phyloP scores from a whole-genome alignment of 1,140 invertebrate genomes.

The Aporrectodea caliginosa region DNA sequence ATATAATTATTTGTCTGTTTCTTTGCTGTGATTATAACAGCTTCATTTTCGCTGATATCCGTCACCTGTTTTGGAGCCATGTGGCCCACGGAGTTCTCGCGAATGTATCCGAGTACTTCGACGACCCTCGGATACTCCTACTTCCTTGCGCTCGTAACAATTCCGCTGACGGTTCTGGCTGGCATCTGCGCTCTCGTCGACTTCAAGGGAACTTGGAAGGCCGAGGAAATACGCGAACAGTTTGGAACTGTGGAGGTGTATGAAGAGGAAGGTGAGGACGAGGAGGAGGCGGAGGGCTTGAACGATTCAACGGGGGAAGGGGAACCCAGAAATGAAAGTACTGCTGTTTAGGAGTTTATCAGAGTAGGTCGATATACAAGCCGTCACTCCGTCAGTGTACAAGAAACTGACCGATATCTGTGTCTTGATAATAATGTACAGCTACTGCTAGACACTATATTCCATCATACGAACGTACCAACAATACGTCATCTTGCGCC shows the following conservation, averaged over 20 bases:
- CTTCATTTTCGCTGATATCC: background rate
- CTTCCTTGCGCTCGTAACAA: conserved; percentile 15
- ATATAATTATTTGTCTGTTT: too few relatives aligned
- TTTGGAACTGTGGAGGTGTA: background rate
- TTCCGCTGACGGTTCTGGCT: conserved; percentile 17
- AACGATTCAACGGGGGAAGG: too few relatives aligned
- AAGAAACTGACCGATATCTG: too few relatives aligned
- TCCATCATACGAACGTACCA: too few relatives aligned
- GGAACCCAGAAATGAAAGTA: too few relatives aligned
- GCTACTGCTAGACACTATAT: too few relatives aligned
- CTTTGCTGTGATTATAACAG: too few relatives aligned
- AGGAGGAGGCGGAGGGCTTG: background rate
- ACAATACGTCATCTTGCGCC: too few relatives aligned
- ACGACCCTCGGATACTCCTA: conserved; percentile 19
- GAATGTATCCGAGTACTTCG: background rate
- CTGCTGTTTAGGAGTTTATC: too few relatives aligned
- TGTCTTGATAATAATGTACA: too few relatives aligned
- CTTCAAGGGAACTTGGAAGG: conserved; percentile 11
- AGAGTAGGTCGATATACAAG: too few relatives aligned
- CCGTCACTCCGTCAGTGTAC: too few relatives aligned
- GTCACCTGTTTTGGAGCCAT: conserved; percentile 12
- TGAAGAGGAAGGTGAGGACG: background rate
- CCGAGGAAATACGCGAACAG: conserved; percentile 8
- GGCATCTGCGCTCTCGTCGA: conserved; percentile 13
- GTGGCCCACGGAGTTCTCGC: conserved; percentile 19